phyloP scores from a whole-genome alignment of 2,113 vertebrate species.

The Ophiodon elongatus region DNA sequence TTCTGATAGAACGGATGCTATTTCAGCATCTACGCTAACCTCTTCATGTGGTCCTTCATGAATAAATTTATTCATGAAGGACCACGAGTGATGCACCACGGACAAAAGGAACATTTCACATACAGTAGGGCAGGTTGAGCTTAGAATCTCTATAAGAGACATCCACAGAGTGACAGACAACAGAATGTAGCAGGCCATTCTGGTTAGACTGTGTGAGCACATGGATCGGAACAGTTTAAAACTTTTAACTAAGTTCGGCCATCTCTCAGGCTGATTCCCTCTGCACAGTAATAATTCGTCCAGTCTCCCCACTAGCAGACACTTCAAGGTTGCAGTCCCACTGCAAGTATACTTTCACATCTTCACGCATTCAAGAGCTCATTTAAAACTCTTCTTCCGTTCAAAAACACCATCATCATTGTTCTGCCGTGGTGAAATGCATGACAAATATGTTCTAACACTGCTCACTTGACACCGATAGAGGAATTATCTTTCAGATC shows the following conservation, averaged over 20 bases:
- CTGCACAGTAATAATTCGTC: background rate
- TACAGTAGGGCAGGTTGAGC: background rate
- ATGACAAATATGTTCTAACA: conserved; percentile 11
- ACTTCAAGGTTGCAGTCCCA: background rate
- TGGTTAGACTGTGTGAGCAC: background rate
- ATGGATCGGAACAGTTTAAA: background rate
- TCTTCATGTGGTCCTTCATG: no score
- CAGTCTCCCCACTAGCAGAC: background rate
- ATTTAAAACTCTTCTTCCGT: background rate
- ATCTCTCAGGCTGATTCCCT: background rate
- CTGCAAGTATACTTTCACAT: background rate
- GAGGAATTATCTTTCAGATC: conserved; percentile 1
- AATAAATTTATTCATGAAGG: background rate
- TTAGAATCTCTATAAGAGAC: background rate
- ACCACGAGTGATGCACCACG: background rate
- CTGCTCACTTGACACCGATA: conserved; percentile 36
- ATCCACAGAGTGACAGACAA: background rate
- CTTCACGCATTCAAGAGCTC: background rate
- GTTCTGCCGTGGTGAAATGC: background rate
- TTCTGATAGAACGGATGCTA: background rate
- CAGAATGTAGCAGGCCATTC: background rate
- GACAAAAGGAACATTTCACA: background rate
- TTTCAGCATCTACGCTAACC: no score
- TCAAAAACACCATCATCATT: background rate
- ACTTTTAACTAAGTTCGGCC: background rate